Conservation (phyloP, 2,113 vertebrate genomes). For the Meriones unguiculatus region DNA sequence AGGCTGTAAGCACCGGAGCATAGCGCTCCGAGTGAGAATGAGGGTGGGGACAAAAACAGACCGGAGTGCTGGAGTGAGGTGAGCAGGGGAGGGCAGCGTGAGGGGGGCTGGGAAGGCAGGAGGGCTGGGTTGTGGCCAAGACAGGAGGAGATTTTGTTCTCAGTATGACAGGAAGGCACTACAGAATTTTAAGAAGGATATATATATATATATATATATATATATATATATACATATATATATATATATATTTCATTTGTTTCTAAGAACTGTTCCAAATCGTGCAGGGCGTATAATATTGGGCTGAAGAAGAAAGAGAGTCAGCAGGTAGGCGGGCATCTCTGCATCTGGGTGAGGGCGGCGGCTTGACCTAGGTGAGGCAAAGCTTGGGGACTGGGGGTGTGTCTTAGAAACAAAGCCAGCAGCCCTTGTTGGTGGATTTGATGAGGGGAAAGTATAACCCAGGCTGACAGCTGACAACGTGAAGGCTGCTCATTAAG, state of each 20-base stretch:
- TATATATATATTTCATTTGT: not conserved
- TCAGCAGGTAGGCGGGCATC: not conserved
- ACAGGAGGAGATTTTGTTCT: not conserved
- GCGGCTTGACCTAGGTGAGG: not conserved
- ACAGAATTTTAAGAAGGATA: not conserved
- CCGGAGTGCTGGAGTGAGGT: not conserved
- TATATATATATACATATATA: no score
- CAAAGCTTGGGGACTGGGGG: not conserved
- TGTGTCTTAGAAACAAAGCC: not conserved
- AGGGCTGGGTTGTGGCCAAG: not conserved
- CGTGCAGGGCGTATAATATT: not conserved
- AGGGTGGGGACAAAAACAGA: not conserved
- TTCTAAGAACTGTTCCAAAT: not conserved
- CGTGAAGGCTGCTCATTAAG: not conserved
- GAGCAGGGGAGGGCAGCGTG: no score
- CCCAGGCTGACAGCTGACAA: not conserved
- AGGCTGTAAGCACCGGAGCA: not conserved
- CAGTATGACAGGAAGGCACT: not conserved
- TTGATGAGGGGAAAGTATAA: not conserved
- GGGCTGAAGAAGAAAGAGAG: not conserved
- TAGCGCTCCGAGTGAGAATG: not conserved
- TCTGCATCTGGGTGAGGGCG: not conserved
- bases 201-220: no score
- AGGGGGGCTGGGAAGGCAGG: no score
- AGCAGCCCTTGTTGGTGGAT: not conserved